phyloP scores from a whole-genome alignment of 2,797 vertebrate genomes.

The Echeneis naucrates region DNA sequence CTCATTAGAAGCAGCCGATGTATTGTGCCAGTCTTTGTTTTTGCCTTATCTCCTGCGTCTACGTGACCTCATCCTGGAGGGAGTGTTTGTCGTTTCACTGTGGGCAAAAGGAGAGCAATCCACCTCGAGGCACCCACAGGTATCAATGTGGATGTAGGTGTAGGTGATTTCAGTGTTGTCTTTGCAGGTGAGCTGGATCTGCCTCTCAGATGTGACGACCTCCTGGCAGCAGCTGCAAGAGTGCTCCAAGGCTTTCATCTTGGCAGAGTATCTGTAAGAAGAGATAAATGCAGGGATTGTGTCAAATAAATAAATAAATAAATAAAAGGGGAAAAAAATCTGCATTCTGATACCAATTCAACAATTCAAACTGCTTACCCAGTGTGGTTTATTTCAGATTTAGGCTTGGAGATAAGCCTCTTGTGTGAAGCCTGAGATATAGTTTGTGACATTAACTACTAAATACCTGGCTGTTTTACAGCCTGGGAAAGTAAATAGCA shows the following conservation, averaged over 20 bases:
- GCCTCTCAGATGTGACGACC: constrained; percentile 67
- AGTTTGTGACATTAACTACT: too few species aligned
- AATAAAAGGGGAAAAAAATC: too few species aligned
- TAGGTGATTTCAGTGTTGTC: constrained; percentile 70
- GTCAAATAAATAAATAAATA: too few species aligned
- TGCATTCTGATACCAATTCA: neutral
- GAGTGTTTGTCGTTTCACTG: accelerated
- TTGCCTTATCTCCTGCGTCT: constrained; percentile 35
- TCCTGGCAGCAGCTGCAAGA: constrained; percentile 89
- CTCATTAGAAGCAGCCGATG: neutral
- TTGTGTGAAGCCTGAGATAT: too few species aligned
- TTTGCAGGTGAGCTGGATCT: constrained; percentile 79
- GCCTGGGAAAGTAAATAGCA: neutral
- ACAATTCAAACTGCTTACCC: too few species aligned
- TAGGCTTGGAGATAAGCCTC: too few species aligned
- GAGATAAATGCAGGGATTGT: neutral
- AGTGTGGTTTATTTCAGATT: neutral
- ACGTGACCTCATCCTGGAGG: neutral
- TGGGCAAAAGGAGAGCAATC: constrained; percentile 45
- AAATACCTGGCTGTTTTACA: neutral
- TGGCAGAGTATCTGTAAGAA: constrained; percentile 82
- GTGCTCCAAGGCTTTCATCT: constrained; percentile 75
- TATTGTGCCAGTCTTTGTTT: neutral
- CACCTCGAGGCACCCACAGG: constrained; percentile 81
- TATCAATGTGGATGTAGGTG: constrained; percentile 83